Base-by-base conservation (phyloP, 2,797 vertebrate species). In the Enteromius fasciolatus region DNA sequence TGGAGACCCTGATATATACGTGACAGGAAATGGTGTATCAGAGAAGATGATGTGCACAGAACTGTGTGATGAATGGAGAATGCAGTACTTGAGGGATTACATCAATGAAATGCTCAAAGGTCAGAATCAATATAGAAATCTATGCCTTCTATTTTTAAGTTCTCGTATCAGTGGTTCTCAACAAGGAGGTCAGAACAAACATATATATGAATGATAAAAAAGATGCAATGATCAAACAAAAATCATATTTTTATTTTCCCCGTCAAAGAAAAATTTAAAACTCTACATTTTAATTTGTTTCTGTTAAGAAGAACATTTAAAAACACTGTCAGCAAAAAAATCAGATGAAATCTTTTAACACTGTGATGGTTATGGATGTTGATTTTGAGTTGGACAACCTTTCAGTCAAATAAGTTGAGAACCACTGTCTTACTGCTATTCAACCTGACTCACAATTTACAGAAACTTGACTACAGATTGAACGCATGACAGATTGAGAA, bases 41-140 rank as follows among this genome's bases (percentile, higher is more conserved):
- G 97, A 98, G 90, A 96, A 95, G 82, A 86, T 87, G 84, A 85
- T 92, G 66, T 96, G 95, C 87, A 92, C 94, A 3, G 94, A 97
- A 54, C 92, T 98, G 63, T 98, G 97, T 85, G 97, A 98, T 0
- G 93, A 96, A 76, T 96, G 97, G 96, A 94, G 97, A 83, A 96
- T 97, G 87, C 93, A 95, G 67, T 98, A 97, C 89, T 94, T 96
- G 73, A 96, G 92, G 88, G 96, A 95, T 80, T 97, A 98, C 88
- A 94, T 96, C 90, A 96, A 97, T 0, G 97, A 98, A 89, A 95
- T 98, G 93, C 93, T 98, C 63, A 98, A 97, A 95, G 97, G 97
- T 97, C 76, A 88, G 85, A 78, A 41, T 20, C 44, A 67, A 64
- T 39, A 63, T 28, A 44, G 23, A 59, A 77, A 57, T 36, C 57